Conservation (phyloP, 1,140 invertebrate species). For the Sitodiplosis mosellana region DNA sequence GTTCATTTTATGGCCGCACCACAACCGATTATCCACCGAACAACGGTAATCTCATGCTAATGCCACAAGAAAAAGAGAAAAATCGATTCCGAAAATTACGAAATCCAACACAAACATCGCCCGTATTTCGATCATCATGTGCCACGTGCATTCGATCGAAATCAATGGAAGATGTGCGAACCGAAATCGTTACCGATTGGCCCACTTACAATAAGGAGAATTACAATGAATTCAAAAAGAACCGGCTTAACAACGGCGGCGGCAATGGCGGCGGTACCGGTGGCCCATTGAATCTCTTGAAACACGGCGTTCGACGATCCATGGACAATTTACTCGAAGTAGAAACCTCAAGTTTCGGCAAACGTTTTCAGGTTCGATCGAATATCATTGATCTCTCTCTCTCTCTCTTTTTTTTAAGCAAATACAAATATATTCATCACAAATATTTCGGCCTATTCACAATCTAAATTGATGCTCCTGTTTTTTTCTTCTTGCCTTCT, state of each 20-base stretch:
- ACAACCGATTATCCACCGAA: no score
- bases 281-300: not conserved
- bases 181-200: not conserved
- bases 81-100: not conserved
- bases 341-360: not conserved
- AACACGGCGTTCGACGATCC: not conserved
- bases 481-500: no score
- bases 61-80: not conserved
- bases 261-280: not conserved
- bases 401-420: no score
- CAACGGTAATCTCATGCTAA: no score
- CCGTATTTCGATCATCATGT: not conserved
- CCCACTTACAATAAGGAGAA: not conserved
- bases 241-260: not conserved
- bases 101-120: constrained; percentile 1
- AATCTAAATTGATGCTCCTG: not conserved
- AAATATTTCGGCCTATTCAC: not conserved
- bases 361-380: not conserved
- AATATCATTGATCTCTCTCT: no score
- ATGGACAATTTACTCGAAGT: constrained; percentile 1
- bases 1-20: not conserved
- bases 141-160: not conserved
- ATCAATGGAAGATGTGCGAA: constrained; percentile 1
- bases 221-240: not conserved
- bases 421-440: not conserved